Base-by-base conservation (phyloP, 2,797 vertebrate species). In the Tympanoctomys barrerae region DNA sequence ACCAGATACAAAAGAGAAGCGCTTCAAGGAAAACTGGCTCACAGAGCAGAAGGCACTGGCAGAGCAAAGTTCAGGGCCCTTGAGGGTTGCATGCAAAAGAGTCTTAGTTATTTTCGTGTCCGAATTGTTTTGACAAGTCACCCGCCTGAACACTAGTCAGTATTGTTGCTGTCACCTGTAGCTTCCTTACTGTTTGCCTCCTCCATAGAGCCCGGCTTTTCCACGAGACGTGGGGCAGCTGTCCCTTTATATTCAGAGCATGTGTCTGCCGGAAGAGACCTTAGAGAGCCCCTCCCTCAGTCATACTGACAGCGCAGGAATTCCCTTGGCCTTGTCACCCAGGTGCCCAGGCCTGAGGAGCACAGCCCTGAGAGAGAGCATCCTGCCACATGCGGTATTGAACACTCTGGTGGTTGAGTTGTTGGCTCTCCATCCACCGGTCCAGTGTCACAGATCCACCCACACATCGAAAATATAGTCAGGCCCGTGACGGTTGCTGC, bases 331-430 rank as follows among this genome's bases (percentile, higher is more conserved):
- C 14, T 22, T n/a, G 4, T 66, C 78, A 5, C 36, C 12, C 2
- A 0, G 7, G 21, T 1, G 21, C 21, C 61, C 31, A 28, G 31
- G 33, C 62, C 80, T 54, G 64, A n/a, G 79, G 8, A 0, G 52
- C 49, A 62, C 2, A 1, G 39, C 0, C 0, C 11, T 3, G 22
- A 7, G 1, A 10, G 31, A 24, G 59, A 49, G 24, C 33, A 1
- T 2, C 61, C 28, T 42, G 68, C 7, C 24, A 2, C 0, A 7
- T 18, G 26, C 26, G 31, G 1, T 33, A 5, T 12, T 70, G 54
- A 62, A 19, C 46, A 22, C 46, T 26, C 46, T 0, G 2, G 16
- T 57, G 73, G 46, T 64, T 33, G 21, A 12, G 33, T 59, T 31
- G 1, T 24, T 24, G 12, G 49, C 70, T 21, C 79, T 66, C 28